Evolutionary conservation across 2,888 invertebrate genomes (phyloP).

Genomic region (Hirtodrosophila cameraria): DNA sequence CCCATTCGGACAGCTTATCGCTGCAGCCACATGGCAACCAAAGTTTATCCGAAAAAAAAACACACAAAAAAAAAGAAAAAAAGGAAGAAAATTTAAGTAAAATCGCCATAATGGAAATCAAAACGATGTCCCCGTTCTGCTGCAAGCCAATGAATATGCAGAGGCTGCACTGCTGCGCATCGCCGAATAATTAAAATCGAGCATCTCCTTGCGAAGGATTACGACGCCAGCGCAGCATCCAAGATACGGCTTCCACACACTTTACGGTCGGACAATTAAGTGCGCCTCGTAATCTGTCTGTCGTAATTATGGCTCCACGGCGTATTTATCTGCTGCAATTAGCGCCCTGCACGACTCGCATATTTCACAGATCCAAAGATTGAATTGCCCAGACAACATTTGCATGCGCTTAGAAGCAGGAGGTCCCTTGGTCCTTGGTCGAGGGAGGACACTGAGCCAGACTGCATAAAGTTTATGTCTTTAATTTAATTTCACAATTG

Average conservation of each 20-base stretch:
- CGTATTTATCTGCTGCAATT: constrained; percentile 80
- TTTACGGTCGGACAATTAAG: constrained; percentile 80
- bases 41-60: constrained; percentile 42
- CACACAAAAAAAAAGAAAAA: constrained; percentile 1
- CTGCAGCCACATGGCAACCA: constrained; percentile 44
- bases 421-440: not conserved
- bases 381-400: constrained; percentile 61
- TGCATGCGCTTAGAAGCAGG: constrained; percentile 51
- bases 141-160: constrained; percentile 47
- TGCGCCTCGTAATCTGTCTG: constrained; percentile 75
- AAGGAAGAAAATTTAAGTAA: constrained; percentile 21
- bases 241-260: constrained; percentile 62
- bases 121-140: constrained; percentile 30
- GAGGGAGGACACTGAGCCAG: constrained; percentile 1
- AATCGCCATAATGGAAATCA: constrained; percentile 67
- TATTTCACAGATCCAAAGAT: constrained; percentile 73
- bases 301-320: constrained; percentile 79
- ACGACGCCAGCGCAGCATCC: constrained; percentile 32
- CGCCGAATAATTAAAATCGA: constrained; percentile 79
- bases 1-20: constrained; percentile 59
- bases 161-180: constrained; percentile 27
- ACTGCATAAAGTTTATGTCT: constrained; percentile 37
- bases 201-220: constrained; percentile 52
- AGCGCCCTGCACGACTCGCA: constrained; percentile 68
- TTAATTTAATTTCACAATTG: constrained; percentile 49